Evolutionary conservation across 2,797 vertebrate genomes (phyloP).

Genomic region (Agapornis canus): DNA sequence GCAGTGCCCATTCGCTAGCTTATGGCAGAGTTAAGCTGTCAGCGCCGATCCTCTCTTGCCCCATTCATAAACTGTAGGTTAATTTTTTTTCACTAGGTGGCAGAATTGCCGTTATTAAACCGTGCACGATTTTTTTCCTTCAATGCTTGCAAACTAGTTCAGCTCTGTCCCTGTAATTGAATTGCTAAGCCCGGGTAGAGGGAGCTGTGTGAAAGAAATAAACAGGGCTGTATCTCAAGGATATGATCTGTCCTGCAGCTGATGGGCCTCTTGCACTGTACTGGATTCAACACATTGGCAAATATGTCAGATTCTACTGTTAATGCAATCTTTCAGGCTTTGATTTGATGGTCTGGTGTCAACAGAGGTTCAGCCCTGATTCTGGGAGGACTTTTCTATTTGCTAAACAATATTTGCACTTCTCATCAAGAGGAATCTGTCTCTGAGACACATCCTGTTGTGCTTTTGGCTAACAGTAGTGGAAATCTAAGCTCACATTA

Average conservation of each 20-base stretch:
- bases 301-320: not conserved
- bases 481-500: not conserved
- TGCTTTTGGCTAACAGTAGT: not conserved
- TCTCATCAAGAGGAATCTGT: not conserved
- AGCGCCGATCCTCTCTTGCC: not conserved
- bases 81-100: constrained; percentile 73
- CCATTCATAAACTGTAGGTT: not conserved
- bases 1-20: rapidly evolving
- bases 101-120: constrained; percentile 70
- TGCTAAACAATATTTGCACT: not conserved
- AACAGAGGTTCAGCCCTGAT: not conserved
- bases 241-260: not conserved
- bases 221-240: not conserved
- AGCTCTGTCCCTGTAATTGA: not conserved
- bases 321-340: not conserved
- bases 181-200: not conserved
- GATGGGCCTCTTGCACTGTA: not conserved
- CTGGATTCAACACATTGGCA: not conserved
- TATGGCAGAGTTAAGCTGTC: not conserved
- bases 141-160: not conserved
- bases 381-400: not conserved
- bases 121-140: not conserved
- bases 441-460: not conserved
- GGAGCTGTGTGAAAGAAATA: not conserved
- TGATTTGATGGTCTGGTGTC: not conserved